Base-by-base conservation (phyloP, 2,888 invertebrate species). In the Troides helena region DNA sequence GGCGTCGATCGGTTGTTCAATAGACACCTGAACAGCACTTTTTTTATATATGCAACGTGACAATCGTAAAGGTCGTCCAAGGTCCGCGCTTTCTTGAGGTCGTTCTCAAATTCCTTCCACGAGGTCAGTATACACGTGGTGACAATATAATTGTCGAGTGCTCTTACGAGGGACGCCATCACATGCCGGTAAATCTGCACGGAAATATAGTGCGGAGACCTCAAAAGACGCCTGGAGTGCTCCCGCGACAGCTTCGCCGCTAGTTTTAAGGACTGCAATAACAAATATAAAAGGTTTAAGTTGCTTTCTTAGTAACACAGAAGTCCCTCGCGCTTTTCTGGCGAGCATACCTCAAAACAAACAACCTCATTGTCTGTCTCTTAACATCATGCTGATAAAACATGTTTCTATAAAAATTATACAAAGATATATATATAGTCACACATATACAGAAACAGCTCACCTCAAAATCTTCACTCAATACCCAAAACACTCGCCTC, bases 91-190 rank as follows among this genome's bases (percentile, higher is more conserved):
- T 93, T 92, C 75, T 94, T 89, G 60, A 97, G 82, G 76, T 95
- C 95, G 71, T 94, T 94, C 76, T 96, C 95, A 74, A 97, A 95
- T 72, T 95, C 94, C 2, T 94, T 94, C 97, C 97, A 97, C 2
- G 96, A 95, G 0, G 94, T 93, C 66, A 96, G 95, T 43, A 97
- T 90, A 43, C 96, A 96, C 65, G 95, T 96, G 0, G 96, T 95
- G 0, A 95, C 95, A 67, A 97, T 94, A 81, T 97, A 97, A 86
- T 95, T 96, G 81, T 96, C 95, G 39, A 97, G 82, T 0, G 96
- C 95, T 70, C 95, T 94, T 61, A 97, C 94, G 80, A 97, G 95
- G 69, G 96, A 96, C 43, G 95, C 95, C 95, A 97, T 95, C 25
- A 95, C 93, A 79, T 96, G 96, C 0, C 97, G 93, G 77, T 95